These are phyloP conservation scores for Zosterops lateralis DNA, from an alignment of 2,113 vertebrate species.

Conservation along the genomic window DNA sequence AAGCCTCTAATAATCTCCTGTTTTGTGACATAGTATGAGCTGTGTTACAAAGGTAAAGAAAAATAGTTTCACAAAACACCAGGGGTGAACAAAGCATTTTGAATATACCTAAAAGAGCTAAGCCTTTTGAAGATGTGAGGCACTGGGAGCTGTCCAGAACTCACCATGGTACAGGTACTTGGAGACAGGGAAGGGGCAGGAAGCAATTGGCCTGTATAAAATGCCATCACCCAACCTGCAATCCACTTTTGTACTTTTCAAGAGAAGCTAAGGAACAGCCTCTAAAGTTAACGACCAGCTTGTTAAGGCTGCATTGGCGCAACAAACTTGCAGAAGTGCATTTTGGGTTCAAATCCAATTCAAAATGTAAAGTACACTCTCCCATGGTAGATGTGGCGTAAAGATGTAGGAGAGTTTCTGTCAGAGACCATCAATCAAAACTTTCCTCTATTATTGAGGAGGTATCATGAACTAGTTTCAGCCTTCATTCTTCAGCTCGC, in stretches of 20 bases:
- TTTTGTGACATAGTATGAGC: background rate
- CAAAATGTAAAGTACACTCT: background rate
- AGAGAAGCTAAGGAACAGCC: slow-evolving; percentile 30
- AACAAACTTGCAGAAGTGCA: background rate
- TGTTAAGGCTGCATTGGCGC: background rate
- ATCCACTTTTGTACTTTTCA: background rate
- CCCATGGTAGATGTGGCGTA: background rate
- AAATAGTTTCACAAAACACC: slow-evolving; percentile 32
- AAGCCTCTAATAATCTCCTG: background rate
- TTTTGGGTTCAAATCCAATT: slow-evolving; percentile 45
- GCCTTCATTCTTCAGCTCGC: background rate
- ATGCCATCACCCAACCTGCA: background rate
- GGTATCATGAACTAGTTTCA: background rate
- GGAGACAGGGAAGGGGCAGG: background rate
- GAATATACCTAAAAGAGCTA: background rate
- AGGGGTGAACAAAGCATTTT: background rate
- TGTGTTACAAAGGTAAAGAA: slow-evolving; percentile 27
- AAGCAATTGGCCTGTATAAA: background rate
- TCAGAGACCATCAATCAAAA: background rate
- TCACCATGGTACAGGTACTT: background rate
- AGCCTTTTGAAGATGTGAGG: background rate
- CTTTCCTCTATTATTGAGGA: background rate
- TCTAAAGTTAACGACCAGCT: background rate
- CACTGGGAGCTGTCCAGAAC: slow-evolving; percentile 5
- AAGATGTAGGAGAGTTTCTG: background rate